Conservation (phyloP, 1,140 invertebrate genomes). For the Anagrus nilaparvatae region DNA sequence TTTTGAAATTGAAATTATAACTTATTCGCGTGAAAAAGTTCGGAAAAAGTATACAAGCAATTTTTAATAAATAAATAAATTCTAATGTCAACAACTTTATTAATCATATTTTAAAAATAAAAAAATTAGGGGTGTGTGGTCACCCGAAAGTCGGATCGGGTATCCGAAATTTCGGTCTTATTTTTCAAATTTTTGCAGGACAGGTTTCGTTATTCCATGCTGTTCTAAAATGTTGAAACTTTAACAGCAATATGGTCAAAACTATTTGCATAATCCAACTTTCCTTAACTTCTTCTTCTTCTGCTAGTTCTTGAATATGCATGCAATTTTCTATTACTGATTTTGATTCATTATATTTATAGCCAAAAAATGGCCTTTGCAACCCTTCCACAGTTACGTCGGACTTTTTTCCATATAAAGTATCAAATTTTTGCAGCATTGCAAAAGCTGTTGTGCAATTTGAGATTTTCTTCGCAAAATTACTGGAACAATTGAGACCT, state of each 20-base stretch:
- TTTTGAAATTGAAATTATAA: no score
- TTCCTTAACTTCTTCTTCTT: constrained; percentile 10
- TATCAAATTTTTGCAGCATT: constrained; percentile 12
- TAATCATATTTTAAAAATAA: no score
- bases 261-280: constrained; percentile 12
- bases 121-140: no score
- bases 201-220: constrained; percentile 16
- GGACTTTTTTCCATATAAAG: constrained; percentile 14
- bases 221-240: constrained; percentile 12
- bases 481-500: constrained; percentile 13
- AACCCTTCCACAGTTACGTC: constrained; percentile 12
- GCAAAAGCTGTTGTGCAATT: constrained; percentile 1
- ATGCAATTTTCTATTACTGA: constrained; percentile 6
- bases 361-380: constrained; percentile 13
- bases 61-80: no score
- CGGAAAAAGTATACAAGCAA: no score
- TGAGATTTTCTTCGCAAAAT: constrained; percentile 11
- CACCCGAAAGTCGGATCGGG: no score
- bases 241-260: constrained; percentile 9
- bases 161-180: no score
- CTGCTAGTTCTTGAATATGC: background rate
- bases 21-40: no score
- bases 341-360: constrained; percentile 6
- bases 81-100: no score
- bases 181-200: no score